These are phyloP conservation scores for Muricea muricata DNA, from an alignment of 92 coral and sea anemone species.

Conservation along the genomic window DNA sequence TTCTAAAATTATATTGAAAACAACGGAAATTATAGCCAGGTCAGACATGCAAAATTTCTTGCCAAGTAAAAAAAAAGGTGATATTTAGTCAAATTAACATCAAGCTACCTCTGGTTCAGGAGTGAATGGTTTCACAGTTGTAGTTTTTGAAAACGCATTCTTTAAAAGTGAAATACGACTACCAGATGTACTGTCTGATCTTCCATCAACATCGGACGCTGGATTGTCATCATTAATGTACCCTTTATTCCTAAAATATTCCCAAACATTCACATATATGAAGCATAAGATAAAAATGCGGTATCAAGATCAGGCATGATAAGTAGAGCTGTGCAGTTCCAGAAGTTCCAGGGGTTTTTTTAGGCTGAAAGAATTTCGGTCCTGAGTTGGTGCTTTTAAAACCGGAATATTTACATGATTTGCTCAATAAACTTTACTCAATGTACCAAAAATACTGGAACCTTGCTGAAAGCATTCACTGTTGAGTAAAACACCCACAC, in stretches of 20 bases:
- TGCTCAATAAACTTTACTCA: too few species aligned
- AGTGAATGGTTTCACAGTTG: conserved; percentile 20
- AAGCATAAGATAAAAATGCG: background rate
- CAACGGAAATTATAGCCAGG: background rate
- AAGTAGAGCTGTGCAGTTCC: too few species aligned
- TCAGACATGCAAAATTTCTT: background rate
- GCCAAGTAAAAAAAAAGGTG: background rate
- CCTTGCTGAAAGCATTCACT: too few species aligned
- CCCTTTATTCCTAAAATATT: conserved; percentile 20
- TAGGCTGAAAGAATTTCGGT: too few species aligned
- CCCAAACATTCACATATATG: background rate
- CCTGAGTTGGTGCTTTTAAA: too few species aligned
- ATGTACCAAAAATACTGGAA: too few species aligned
- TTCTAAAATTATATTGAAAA: background rate
- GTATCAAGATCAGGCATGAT: too few species aligned
- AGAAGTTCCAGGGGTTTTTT: too few species aligned
- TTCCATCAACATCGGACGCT: background rate
- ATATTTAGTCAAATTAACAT: background rate
- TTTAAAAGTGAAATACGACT: conserved; percentile 24
- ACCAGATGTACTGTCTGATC: conserved; percentile 22
- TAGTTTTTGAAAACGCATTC: conserved; percentile 22
- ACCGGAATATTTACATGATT: too few species aligned
- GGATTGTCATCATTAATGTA: conserved; percentile 13
- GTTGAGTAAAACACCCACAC: too few species aligned
- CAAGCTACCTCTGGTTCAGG: conserved; percentile 17